Conservation (phyloP, 2,797 vertebrate species). For the Gallinago solitaria region DNA sequence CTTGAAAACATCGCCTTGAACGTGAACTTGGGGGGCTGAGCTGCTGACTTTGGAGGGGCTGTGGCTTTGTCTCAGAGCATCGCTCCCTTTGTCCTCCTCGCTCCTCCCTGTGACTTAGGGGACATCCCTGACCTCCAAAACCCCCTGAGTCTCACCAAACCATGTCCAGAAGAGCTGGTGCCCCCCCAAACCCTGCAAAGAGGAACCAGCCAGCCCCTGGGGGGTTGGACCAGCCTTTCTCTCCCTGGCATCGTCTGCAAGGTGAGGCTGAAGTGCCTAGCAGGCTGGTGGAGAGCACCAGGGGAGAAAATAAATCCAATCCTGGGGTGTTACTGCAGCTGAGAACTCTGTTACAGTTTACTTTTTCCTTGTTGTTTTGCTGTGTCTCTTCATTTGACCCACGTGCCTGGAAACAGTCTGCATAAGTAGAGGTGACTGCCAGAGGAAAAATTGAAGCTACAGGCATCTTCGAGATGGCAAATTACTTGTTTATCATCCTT, state of each 20-base stretch:
- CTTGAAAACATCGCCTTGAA: not conserved
- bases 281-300: not conserved
- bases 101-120: not conserved
- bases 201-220: accelerated
- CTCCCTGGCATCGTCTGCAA: accelerated
- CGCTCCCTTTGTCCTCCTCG: accelerated
- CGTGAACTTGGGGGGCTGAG: not conserved
- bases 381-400: not conserved
- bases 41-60: not conserved
- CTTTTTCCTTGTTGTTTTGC: not conserved
- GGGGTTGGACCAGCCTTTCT: too few species aligned
- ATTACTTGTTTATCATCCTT: not conserved
- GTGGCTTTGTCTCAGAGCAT: not conserved
- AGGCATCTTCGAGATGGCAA: not conserved
- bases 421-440: not conserved
- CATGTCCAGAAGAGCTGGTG: accelerated
- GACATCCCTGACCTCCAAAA: not conserved
- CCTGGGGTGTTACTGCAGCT: not conserved
- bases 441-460: not conserved
- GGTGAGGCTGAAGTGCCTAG: accelerated
- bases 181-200: accelerated
- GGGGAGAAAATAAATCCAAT: not conserved
- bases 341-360: not conserved
- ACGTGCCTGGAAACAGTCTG: not conserved
- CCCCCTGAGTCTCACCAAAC: accelerated